phyloP scores from a whole-genome alignment of 2,797 vertebrate species.

The Sebastes diploproa region DNA sequence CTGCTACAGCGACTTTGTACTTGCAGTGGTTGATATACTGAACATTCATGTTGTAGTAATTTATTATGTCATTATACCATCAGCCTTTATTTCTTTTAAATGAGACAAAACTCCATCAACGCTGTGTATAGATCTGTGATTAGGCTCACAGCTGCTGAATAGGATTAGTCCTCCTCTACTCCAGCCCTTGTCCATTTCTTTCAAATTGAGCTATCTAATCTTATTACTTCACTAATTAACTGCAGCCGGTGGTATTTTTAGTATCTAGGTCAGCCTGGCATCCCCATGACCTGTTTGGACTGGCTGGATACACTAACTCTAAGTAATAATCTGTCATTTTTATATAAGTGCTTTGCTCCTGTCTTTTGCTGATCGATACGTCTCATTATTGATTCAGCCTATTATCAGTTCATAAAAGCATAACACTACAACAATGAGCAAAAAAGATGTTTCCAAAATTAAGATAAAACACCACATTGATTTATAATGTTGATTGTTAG shows the following conservation, averaged over 20 bases:
- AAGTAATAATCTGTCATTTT: slow-evolving; percentile 7
- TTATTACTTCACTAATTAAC: slow-evolving; percentile 76
- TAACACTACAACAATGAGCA: not conserved
- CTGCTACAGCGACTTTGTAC: not conserved
- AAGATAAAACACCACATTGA: not conserved
- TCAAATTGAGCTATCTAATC: slow-evolving; percentile 68
- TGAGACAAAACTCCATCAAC: slow-evolving; percentile 3
- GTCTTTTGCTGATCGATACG: not conserved
- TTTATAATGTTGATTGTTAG: not conserved
- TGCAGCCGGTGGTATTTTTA: slow-evolving; percentile 68
- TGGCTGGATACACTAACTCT: slow-evolving; percentile 9
- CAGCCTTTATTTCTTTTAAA: not conserved
- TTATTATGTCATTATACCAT: not conserved
- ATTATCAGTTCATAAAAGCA: not conserved
- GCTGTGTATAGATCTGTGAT: slow-evolving; percentile 32
- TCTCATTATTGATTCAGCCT: not conserved
- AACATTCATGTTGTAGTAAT: not conserved
- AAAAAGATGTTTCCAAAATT: not conserved
- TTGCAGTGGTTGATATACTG: not conserved
- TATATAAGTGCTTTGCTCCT: not conserved
- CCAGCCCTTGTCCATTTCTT: slow-evolving; percentile 54
- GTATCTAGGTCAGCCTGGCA: slow-evolving; percentile 58
- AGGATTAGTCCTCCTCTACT: slow-evolving; percentile 45
- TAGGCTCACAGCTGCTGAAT: slow-evolving; percentile 33
- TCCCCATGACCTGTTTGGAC: slow-evolving; percentile 58